A percentile compares a stretch with the other conserved stretches of the same genome.
Evolutionary conservation across 1,140 invertebrate species (phyloP).

Genomic region (Pogonomyrmex barbatus): DNA sequence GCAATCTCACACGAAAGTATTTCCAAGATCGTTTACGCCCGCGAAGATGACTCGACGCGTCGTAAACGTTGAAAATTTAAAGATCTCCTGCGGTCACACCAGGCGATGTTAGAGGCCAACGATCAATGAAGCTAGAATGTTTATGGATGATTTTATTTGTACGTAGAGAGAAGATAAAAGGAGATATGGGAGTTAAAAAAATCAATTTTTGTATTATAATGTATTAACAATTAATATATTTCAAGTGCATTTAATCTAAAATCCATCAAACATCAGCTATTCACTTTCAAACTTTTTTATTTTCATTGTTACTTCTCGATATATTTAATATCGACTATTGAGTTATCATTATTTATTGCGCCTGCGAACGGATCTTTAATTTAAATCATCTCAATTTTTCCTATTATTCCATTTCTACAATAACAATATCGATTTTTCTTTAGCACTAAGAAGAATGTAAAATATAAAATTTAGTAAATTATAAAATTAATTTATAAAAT

Average conservation of each 20-base stretch:
- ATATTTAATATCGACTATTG: not conserved
- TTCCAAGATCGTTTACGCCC: slow-evolving; percentile 54
- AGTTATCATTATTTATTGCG: not conserved
- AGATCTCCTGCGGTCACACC: slow-evolving; percentile 44
- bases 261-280: not conserved
- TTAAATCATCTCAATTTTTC: not conserved
- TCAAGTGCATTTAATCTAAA: not conserved
- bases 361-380: not conserved
- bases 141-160: slow-evolving; percentile 27
- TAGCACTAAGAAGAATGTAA: not conserved
- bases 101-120: not conserved
- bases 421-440: not conserved
- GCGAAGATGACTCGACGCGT: slow-evolving; percentile 18
- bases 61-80: slow-evolving; percentile 67
- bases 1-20: slow-evolving; percentile 61
- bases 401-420: not conserved
- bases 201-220: not conserved
- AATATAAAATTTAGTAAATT: not conserved
- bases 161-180: slow-evolving; percentile 15
- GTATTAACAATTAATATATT: not conserved
- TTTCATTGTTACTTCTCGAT: not conserved
- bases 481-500: not conserved
- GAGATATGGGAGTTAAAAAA: not conserved
- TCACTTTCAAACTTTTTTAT: not conserved
- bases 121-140: slow-evolving; percentile 49